Conservation (phyloP, 1,140 invertebrate genomes). For the Zaprionus lachaisei region DNA sequence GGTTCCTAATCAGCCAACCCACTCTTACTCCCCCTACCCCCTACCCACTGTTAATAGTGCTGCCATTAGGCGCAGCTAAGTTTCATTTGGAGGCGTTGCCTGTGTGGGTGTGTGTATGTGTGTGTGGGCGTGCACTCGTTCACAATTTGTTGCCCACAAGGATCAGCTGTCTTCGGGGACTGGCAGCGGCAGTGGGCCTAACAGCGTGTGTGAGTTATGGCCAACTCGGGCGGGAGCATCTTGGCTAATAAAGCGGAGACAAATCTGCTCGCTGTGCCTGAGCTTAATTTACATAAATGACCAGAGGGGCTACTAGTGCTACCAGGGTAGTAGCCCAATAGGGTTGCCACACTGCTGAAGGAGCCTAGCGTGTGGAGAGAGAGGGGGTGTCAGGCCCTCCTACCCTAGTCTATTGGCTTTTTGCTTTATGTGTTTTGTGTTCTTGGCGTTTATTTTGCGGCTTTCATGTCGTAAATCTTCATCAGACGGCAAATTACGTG, state of each 20-base stretch:
- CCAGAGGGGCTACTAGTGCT: conserved; percentile 4
- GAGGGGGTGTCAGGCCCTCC: background rate
- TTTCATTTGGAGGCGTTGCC: conserved; percentile 5
- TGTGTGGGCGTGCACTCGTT: conserved; percentile 25
- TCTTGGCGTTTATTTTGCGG: conserved; percentile 76
- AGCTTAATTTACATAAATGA: conserved; percentile 81
- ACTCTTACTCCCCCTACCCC: background rate
- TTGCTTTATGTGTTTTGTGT: conserved; percentile 62
- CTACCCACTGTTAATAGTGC: conserved; percentile 54
- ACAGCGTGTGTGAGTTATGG: conserved; percentile 35
- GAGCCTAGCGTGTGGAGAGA: conserved; percentile 38
- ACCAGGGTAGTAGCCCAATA: conserved; percentile 6
- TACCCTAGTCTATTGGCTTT: conserved; percentile 50
- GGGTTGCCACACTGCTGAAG: conserved; percentile 54
- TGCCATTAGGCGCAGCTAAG: conserved; percentile 68
- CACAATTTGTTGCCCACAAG: conserved; percentile 62
- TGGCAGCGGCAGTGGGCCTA: conserved; percentile 1
- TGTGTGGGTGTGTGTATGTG: conserved; percentile 12
- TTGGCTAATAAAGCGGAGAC: conserved; percentile 78
- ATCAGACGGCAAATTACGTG: conserved; percentile 82
- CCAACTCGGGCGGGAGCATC: conserved; percentile 42
- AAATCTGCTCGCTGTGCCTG: conserved; percentile 74
- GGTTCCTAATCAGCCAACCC: conserved; percentile 31
- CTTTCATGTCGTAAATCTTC: conserved; percentile 81
- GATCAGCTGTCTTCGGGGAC: conserved; percentile 21